phyloP scores from a whole-genome alignment of 2,888 invertebrate genomes.

The Criorhina ranunculi region DNA sequence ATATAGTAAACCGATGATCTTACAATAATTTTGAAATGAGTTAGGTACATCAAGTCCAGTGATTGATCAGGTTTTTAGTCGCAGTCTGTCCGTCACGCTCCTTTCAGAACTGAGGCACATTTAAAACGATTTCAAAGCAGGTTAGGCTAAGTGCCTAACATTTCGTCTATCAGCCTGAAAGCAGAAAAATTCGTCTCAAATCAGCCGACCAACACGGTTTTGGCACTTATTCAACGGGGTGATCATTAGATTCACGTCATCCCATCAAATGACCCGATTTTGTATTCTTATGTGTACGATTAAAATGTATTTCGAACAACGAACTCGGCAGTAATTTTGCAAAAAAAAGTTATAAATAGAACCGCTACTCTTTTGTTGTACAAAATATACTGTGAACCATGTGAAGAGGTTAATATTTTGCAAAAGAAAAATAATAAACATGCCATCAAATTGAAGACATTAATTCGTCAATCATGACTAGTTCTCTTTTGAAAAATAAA shows the following conservation, averaged over 20 bases:
- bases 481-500: not conserved
- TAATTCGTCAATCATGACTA: slow-evolving; percentile 9
- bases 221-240: slow-evolving; percentile 25
- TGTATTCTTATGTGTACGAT: slow-evolving; percentile 1
- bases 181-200: not conserved
- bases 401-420: slow-evolving; percentile 16
- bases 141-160: too few relatives aligned
- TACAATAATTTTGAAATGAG: not conserved
- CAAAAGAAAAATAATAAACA: slow-evolving; percentile 7
- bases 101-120: too few relatives aligned
- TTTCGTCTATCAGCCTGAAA: too few relatives aligned
- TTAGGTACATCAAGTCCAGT: not conserved
- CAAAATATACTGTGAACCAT: not conserved
- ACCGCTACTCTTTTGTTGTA: not conserved
- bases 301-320: slow-evolving; percentile 10
- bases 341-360: slow-evolving; percentile 1
- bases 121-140: too few relatives aligned
- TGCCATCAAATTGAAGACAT: slow-evolving; percentile 4
- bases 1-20: slow-evolving; percentile 1
- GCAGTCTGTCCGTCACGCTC: not conserved
- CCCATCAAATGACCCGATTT: not conserved
- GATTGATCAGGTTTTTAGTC: not conserved
- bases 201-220: slow-evolving; percentile 27
- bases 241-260: slow-evolving; percentile 28
- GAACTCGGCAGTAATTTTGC: slow-evolving; percentile 8